Conservation (phyloP, 23 tunicate genomes). For the Trididemnum clinides region DNA sequence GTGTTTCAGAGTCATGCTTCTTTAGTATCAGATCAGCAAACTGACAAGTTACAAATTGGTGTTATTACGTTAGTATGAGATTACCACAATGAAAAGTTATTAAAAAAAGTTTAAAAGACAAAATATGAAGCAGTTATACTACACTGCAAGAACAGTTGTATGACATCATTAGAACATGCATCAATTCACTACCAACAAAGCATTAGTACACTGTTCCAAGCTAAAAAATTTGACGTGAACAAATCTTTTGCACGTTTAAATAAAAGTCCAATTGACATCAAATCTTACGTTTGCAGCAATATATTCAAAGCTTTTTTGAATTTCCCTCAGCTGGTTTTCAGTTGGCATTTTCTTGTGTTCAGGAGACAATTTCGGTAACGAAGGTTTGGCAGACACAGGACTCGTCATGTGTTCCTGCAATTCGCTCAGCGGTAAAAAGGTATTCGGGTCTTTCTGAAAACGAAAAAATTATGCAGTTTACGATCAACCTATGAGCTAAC, state of each 20-base stretch:
- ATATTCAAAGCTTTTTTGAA: constrained; percentile 69
- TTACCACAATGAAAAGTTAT: not conserved
- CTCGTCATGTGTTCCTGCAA: constrained; percentile 5
- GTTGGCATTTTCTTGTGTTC: not conserved
- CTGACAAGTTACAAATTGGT: constrained; percentile 26
- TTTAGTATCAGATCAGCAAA: constrained; percentile 70
- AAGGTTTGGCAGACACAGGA: not conserved
- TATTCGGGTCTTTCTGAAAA: constrained; percentile 4
- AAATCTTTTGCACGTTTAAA: not conserved
- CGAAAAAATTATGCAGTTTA: not conserved
- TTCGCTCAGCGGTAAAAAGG: constrained; percentile 40
- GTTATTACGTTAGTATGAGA: not conserved
- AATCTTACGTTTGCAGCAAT: constrained; percentile 70
- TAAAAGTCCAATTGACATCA: not conserved
- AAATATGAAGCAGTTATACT: not conserved
- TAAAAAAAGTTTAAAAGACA: not conserved
- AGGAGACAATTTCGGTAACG: not conserved
- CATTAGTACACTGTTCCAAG: too few relatives aligned
- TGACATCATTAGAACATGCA: too few relatives aligned
- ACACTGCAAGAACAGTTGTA: not conserved
- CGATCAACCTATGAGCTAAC: too few relatives aligned
- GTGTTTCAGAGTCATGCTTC: constrained; percentile 58
- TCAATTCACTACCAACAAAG: too few relatives aligned
- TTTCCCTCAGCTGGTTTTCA: constrained; percentile 39
- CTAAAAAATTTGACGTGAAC: not conserved